Evolutionary conservation across 1,140 invertebrate species (phyloP).

Genomic region (Drosophila santomea): DNA sequence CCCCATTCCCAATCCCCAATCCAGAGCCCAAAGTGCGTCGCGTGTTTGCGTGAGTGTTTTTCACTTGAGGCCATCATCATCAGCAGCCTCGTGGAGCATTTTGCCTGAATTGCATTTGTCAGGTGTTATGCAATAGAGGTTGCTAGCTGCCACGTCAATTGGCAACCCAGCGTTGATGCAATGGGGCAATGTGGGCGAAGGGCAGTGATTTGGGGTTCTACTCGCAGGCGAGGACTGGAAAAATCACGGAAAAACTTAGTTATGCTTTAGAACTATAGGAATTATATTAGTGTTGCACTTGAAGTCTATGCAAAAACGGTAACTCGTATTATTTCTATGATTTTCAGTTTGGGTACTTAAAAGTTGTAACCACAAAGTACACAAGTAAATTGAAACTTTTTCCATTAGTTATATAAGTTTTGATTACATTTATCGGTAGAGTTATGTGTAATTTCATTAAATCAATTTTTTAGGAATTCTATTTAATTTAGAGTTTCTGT

Average conservation of each 20-base stretch:
- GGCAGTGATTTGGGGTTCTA: background rate
- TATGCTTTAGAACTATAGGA: background rate
- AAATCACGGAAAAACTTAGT: background rate
- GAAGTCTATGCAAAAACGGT: too few species aligned
- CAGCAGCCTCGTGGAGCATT: conserved; percentile 6
- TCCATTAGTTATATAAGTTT: too few species aligned
- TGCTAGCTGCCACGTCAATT: conserved; percentile 17
- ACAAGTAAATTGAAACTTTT: too few species aligned
- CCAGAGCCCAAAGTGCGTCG: conserved; percentile 32
- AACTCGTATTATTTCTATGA: too few species aligned
- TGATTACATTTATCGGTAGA: too few species aligned
- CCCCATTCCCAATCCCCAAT: background rate
- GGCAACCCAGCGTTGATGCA: conserved; percentile 8
- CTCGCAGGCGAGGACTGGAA: background rate
- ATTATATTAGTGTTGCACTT: too few species aligned
- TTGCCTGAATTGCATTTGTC: conserved; percentile 42
- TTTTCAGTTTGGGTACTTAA: too few species aligned
- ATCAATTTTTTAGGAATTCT: too few species aligned
- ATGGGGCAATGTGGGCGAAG: background rate
- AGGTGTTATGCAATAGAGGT: conserved; percentile 54
- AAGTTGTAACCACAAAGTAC: too few species aligned
- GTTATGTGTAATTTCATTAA: too few species aligned
- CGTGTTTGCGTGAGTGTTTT: conserved; percentile 59
- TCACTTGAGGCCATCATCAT: conserved; percentile 56
- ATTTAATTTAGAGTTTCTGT: too few species aligned